These are phyloP conservation scores for Reticulitermes speratus DNA, from an alignment of 1,140 invertebrate genomes.

Conservation along the genomic window DNA sequence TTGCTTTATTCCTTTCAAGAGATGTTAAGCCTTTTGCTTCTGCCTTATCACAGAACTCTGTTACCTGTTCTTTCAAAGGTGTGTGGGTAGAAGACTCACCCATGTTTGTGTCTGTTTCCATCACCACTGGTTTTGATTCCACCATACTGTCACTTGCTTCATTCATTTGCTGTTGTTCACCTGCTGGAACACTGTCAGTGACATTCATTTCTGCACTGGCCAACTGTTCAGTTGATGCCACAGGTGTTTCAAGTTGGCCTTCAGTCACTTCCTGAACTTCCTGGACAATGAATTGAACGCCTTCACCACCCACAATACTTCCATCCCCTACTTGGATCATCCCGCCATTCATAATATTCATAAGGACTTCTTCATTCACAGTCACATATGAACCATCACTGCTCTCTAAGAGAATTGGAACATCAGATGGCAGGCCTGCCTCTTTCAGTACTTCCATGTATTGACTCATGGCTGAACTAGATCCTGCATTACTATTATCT, in stretches of 20 bases:
- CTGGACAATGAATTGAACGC: slow-evolving; percentile 32
- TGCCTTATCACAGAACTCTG: neutral
- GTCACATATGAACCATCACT: slow-evolving; percentile 57
- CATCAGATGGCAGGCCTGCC: slow-evolving; percentile 54
- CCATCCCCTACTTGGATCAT: slow-evolving; percentile 31
- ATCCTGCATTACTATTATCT: slow-evolving; percentile 12
- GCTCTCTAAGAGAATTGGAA: slow-evolving; percentile 55
- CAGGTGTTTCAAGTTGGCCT: neutral
- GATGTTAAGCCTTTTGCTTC: neutral
- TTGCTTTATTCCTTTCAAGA: neutral
- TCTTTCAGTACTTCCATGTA: slow-evolving; percentile 55
- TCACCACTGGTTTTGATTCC: neutral
- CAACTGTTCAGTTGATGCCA: neutral
- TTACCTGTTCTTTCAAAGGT: neutral
- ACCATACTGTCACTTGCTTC: neutral
- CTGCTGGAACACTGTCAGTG: neutral
- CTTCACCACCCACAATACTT: slow-evolving; percentile 31
- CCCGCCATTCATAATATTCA: slow-evolving; percentile 54
- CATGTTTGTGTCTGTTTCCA: neutral
- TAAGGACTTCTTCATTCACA: slow-evolving; percentile 55
- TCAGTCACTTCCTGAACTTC: slow-evolving; percentile 27
- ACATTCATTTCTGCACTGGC: neutral
- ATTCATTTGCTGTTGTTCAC: neutral
- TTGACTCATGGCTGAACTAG: slow-evolving; percentile 26
- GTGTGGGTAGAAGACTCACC: no score